Evolutionary conservation across 2,888 invertebrate genomes (phyloP).

Genomic region (Alloplasta piceator): DNA sequence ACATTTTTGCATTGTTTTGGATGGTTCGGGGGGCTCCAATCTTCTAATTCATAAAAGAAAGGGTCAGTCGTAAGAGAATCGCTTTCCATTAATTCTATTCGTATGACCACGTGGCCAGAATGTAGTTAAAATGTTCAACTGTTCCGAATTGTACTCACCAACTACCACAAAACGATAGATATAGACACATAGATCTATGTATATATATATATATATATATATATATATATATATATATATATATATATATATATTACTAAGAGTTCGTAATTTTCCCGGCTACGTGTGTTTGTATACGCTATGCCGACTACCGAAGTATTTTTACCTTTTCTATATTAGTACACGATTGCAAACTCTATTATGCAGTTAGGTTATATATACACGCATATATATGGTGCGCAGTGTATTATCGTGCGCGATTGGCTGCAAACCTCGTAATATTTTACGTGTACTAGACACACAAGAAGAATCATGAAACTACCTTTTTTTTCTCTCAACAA

Average conservation of each 20-base stretch:
- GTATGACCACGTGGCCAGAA: no score
- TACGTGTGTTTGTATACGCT: slow-evolving; percentile 44
- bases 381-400: neutral
- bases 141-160: no score
- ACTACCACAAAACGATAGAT: no score
- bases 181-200: neutral
- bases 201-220: slow-evolving; percentile 13
- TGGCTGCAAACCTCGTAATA: slow-evolving; percentile 47
- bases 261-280: slow-evolving; percentile 40
- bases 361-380: slow-evolving; percentile 39
- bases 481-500: slow-evolving; percentile 47
- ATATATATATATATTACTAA: neutral
- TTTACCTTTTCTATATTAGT: slow-evolving; percentile 13
- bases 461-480: slow-evolving; percentile 43
- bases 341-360: slow-evolving; percentile 20
- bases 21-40: no score
- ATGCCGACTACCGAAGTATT: slow-evolving; percentile 9
- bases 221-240: slow-evolving; percentile 6
- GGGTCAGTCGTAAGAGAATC: no score
- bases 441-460: slow-evolving; percentile 33
- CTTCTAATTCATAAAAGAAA: no score
- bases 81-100: no score
- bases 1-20: no score
- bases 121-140: no score
- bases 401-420: slow-evolving; percentile 43